Percentiles rank a stretch among this genome's conserved stretches.
These are phyloP conservation scores for Psilanteris sp. DNA, from an alignment of 1,140 invertebrate species.

Conservation along the genomic window DNA sequence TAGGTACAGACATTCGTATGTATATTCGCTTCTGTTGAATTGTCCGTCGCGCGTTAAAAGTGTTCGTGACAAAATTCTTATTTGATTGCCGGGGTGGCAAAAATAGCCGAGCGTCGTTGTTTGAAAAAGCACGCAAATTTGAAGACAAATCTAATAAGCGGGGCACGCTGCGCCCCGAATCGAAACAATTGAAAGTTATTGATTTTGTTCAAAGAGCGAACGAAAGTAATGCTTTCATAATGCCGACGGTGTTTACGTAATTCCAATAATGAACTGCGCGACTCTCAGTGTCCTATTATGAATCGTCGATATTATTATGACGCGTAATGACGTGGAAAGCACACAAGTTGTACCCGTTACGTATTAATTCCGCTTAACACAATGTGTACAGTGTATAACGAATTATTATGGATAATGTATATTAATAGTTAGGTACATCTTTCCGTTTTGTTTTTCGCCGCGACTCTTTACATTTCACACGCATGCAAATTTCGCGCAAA, in stretches of 20 bases:
- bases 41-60: too few species aligned
- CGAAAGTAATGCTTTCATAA: constrained; percentile 42
- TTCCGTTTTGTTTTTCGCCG: constrained; percentile 6
- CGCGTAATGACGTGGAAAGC: constrained; percentile 37
- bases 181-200: constrained; percentile 47
- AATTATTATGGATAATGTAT: constrained; percentile 23
- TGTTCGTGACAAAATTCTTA: too few species aligned
- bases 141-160: too few species aligned
- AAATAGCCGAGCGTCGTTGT: too few species aligned
- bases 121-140: too few species aligned
- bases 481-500: constrained; percentile 21
- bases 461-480: constrained; percentile 20
- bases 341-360: constrained; percentile 16
- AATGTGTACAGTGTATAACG: constrained; percentile 4
- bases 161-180: too few species aligned
- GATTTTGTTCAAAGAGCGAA: constrained; percentile 24
- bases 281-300: constrained; percentile 20
- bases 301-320: constrained; percentile 36
- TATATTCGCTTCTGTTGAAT: too few species aligned
- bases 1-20: too few species aligned
- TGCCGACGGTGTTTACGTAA: constrained; percentile 30
- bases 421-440: constrained; percentile 6
- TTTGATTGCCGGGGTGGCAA: too few species aligned
- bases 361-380: constrained; percentile 32
- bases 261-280: constrained; percentile 37